A percentile compares a stretch with the other conserved stretches of the same genome.
These are phyloP conservation scores for Mesembrinibis cayennensis DNA, from an alignment of 2,113 vertebrate genomes.

Conservation along the genomic window DNA sequence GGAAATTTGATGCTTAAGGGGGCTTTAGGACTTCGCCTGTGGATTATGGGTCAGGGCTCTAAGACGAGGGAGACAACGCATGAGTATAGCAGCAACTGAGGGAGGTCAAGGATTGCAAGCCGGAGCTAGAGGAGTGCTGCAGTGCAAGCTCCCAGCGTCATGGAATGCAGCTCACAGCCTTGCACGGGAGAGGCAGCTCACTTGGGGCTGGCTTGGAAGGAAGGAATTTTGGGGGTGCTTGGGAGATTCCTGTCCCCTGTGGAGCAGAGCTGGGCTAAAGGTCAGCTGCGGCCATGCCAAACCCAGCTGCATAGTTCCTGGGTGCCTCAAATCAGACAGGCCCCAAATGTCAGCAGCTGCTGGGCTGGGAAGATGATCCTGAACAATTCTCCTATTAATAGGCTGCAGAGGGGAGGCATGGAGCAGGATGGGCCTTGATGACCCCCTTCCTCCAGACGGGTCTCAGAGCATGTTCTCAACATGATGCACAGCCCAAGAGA, in stretches of 20 bases:
- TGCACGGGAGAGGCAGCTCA: background rate
- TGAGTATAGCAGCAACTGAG: background rate
- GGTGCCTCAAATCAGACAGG: background rate
- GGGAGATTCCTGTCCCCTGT: background rate
- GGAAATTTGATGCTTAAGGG: background rate
- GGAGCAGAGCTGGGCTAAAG: slow-evolving; percentile 14
- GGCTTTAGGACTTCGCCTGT: background rate
- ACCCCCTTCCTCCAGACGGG: background rate
- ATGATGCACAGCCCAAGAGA: background rate
- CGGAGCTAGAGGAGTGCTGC: background rate
- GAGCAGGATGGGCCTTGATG: background rate
- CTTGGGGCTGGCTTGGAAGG: background rate
- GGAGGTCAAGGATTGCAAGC: background rate
- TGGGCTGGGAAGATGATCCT: slow-evolving; percentile 49
- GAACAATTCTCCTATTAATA: slow-evolving; percentile 54
- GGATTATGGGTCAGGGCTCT: background rate
- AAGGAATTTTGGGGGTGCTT: background rate
- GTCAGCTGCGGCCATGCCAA: background rate
- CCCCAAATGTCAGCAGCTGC: slow-evolving; percentile 69
- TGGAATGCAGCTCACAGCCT: background rate
- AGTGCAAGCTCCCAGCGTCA: background rate
- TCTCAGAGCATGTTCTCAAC: background rate
- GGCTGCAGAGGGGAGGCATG: background rate
- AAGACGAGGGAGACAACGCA: fast-evolving
- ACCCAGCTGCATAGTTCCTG: background rate